These are phyloP conservation scores for Brachyptera risi DNA, from an alignment of 2,888 invertebrate genomes.

Conservation along the genomic window DNA sequence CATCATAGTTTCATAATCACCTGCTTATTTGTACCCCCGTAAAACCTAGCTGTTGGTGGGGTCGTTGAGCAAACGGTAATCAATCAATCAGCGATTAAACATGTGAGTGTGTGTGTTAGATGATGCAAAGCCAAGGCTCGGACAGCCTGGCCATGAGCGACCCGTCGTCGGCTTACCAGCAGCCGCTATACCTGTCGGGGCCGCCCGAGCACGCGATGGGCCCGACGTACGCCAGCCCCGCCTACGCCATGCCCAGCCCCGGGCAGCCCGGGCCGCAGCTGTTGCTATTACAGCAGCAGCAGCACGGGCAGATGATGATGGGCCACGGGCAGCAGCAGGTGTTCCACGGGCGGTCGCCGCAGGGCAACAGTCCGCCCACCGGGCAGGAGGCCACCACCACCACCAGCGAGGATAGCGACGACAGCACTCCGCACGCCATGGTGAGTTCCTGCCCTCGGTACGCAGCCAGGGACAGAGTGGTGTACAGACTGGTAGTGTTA, in stretches of 20 bases:
- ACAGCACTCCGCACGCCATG: constrained; percentile 64
- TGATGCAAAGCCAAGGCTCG: constrained; percentile 55
- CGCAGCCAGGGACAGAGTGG: too few relatives aligned
- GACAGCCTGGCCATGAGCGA: constrained; percentile 53
- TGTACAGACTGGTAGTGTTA: too few relatives aligned
- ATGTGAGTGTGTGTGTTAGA: constrained; percentile 38
- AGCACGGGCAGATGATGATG: constrained; percentile 47
- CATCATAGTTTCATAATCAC: too few relatives aligned
- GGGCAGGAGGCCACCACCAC: constrained; percentile 55
- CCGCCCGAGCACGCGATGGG: constrained; percentile 51
- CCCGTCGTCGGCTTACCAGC: constrained; percentile 64
- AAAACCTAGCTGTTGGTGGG: too few relatives aligned
- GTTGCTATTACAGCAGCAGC: constrained; percentile 29
- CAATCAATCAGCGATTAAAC: too few relatives aligned
- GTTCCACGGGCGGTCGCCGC: constrained; percentile 37
- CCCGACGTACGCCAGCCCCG: constrained; percentile 46
- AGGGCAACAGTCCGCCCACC: constrained; percentile 43
- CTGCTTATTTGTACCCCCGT: too few relatives aligned
- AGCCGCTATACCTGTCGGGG: constrained; percentile 59
- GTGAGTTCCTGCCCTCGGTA: too few relatives aligned
- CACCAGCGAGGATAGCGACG: constrained; percentile 85
- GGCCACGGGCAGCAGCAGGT: constrained; percentile 42
- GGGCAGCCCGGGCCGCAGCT: constrained; percentile 47
- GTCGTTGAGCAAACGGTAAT: too few relatives aligned
- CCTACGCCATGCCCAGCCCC: constrained; percentile 43